Conservation (phyloP, 2,113 vertebrate genomes). For the Gallinago paraguaiae region DNA sequence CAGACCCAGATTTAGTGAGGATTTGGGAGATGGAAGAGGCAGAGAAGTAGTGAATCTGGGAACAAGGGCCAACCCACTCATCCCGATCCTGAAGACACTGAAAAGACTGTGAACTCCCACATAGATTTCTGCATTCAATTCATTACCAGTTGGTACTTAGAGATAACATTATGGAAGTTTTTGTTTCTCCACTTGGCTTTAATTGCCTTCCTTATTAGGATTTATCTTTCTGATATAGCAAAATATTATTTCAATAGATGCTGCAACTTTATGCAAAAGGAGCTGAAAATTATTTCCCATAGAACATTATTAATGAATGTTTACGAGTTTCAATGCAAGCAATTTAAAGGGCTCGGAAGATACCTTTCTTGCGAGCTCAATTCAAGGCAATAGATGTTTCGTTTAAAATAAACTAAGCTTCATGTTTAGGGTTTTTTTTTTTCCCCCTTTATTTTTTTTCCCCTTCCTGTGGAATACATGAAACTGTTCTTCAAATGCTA, state of each 20-base stretch:
- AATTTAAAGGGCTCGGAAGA: conserved; percentile 63
- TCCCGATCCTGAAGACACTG: neutral
- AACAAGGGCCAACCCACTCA: neutral
- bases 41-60: conserved; percentile 8
- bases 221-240: conserved; percentile 70
- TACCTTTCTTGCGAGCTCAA: conserved; percentile 60
- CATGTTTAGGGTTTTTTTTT: neutral
- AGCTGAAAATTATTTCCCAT: conserved; percentile 63
- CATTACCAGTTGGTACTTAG: conserved; percentile 45
- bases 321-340: conserved; percentile 61
- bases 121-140: conserved; percentile 36
- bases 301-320: conserved; percentile 72
- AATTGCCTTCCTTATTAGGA: conserved; percentile 70
- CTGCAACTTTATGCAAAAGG: conserved; percentile 35
- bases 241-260: conserved; percentile 71
- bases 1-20: conserved; percentile 25
- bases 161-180: conserved; percentile 69
- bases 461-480: neutral
- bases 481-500: conserved; percentile 68
- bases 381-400: conserved; percentile 25
- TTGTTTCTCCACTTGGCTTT: conserved; percentile 65
- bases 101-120: conserved; percentile 41
- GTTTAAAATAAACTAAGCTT: conserved; percentile 61
- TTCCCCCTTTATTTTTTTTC: neutral
- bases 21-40: conserved; percentile 15